Conservation (phyloP, 2,888 invertebrate genomes). For the Lasioglossum figueresi region DNA sequence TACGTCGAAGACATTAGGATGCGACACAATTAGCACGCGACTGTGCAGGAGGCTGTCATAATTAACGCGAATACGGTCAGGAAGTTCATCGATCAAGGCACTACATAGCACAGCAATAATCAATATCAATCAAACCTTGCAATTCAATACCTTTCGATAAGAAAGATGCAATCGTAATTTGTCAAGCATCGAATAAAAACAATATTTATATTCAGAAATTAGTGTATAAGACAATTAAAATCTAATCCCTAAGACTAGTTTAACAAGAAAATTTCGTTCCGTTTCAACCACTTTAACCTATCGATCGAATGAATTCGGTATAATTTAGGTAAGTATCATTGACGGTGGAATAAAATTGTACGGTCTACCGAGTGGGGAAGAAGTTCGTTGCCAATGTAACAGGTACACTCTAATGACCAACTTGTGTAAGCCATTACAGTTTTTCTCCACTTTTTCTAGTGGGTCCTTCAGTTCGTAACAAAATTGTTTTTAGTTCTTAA, state of each 20-base stretch:
- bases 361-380: background rate
- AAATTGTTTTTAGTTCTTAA: background rate
- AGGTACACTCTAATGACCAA: conserved; percentile 5
- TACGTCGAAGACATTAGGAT: background rate
- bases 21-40: background rate
- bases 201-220: background rate
- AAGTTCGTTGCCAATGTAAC: background rate
- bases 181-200: background rate
- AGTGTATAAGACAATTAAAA: background rate
- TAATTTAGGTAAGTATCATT: background rate
- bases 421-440: conserved; percentile 2
- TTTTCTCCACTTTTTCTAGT: background rate
- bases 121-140: background rate
- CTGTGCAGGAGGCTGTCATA: background rate
- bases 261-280: background rate
- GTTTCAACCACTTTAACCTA: background rate
- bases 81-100: background rate
- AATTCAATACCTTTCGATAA: background rate
- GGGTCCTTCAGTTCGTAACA: background rate
- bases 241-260: background rate
- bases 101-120: background rate
- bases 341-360: background rate
- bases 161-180: background rate
- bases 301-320: background rate
- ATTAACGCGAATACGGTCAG: background rate